phyloP scores from a whole-genome alignment of 2,888 invertebrate species.

The Scaptomyza polygonia region DNA sequence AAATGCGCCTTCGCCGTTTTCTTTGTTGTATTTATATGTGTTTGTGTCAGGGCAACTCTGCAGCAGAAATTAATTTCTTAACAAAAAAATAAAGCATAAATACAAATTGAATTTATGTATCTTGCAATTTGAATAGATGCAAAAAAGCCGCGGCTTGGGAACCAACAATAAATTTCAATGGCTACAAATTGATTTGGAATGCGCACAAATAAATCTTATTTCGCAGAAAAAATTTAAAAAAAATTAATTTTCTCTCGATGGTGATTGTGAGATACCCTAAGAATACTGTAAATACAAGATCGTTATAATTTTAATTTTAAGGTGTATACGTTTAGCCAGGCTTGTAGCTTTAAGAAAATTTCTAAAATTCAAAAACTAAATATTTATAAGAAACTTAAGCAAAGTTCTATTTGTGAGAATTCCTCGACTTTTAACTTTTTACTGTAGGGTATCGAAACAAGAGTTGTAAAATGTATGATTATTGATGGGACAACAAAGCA shows the following conservation, averaged over 20 bases:
- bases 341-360: too few species aligned
- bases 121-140: slow-evolving; percentile 25
- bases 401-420: too few species aligned
- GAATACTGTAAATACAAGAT: neutral
- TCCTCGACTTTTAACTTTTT: neutral
- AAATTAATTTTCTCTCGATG: neutral
- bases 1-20: slow-evolving; percentile 22
- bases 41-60: slow-evolving; percentile 1
- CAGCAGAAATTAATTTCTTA: slow-evolving; percentile 32
- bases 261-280: slow-evolving; percentile 10
- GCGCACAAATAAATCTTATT: slow-evolving; percentile 55
- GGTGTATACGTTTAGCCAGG: too few species aligned
- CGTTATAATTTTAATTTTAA: too few species aligned
- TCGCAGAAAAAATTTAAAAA: neutral
- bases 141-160: slow-evolving; percentile 5
- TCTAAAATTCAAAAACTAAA: too few species aligned
- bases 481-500: neutral
- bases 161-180: slow-evolving; percentile 35
- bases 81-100: slow-evolving; percentile 34
- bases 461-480: neutral
- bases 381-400: too few species aligned
- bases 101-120: slow-evolving; percentile 15
- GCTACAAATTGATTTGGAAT: slow-evolving; percentile 55
- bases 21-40: slow-evolving; percentile 1
- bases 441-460: neutral